Evolutionary conservation across 2,888 invertebrate species (phyloP).

Genomic region (Aleiodes leptofemur): DNA sequence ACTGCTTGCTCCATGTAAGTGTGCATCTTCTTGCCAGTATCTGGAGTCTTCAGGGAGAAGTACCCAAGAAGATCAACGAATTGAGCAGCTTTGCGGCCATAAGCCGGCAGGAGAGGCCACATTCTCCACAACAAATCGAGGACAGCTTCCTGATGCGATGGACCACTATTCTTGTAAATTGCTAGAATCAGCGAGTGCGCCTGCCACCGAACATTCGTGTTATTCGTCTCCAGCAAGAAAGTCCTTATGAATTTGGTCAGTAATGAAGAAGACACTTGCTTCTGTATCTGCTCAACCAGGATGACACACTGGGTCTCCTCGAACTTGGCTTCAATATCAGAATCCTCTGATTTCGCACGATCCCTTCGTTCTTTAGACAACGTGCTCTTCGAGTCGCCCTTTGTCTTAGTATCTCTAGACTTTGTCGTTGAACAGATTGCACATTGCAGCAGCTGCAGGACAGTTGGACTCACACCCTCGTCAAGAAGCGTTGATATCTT

Average conservation of each 20-base stretch:
- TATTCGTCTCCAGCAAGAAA: constrained; percentile 95
- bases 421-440: constrained; percentile 84
- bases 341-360: constrained; percentile 82
- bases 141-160: constrained; percentile 86
- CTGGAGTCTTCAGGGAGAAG: constrained; percentile 91
- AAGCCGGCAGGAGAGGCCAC: constrained; percentile 93
- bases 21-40: constrained; percentile 81
- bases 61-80: constrained; percentile 98
- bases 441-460: constrained; percentile 91
- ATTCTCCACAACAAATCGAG: constrained; percentile 92
- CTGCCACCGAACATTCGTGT: constrained; percentile 95
- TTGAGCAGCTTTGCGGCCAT: constrained; percentile 95
- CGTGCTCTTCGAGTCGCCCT: constrained; percentile 56
- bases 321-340: constrained; percentile 81
- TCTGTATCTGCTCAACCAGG: constrained; percentile 84
- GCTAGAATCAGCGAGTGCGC: constrained; percentile 91
- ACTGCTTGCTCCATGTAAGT: constrained; percentile 92
- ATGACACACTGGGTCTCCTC: constrained; percentile 82
- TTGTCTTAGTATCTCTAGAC: constrained; percentile 65
- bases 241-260: constrained; percentile 86
- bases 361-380: constrained; percentile 77
- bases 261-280: constrained; percentile 77
- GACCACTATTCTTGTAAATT: constrained; percentile 89
- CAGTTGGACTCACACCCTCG: constrained; percentile 93
- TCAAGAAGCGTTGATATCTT: constrained; percentile 89